phyloP scores from a whole-genome alignment of 2,888 invertebrate genomes.

The Tenthredo amoena region DNA sequence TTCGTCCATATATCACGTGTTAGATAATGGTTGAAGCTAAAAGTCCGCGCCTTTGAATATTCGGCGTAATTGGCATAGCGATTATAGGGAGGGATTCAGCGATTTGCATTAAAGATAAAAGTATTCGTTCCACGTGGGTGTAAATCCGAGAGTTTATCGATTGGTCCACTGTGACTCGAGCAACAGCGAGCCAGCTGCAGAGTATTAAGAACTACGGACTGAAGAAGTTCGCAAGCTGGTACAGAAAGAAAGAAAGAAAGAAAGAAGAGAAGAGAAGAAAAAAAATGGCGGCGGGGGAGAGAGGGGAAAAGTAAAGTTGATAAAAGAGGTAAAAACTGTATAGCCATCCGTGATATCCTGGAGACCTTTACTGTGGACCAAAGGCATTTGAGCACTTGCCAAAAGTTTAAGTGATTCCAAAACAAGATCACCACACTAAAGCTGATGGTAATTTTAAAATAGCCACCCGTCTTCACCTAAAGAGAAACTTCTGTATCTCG shows the following conservation, averaged over 20 bases:
- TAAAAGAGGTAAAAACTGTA: slow-evolving; percentile 28
- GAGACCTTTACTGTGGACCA: not conserved
- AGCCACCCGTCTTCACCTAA: slow-evolving; percentile 5
- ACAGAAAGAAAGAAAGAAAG: not conserved
- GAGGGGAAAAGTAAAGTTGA: not conserved
- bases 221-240: slow-evolving; percentile 11
- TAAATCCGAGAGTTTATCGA: slow-evolving; percentile 34
- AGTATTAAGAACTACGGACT: slow-evolving; percentile 34
- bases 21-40: not conserved
- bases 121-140: slow-evolving; percentile 36
- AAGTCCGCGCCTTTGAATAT: not conserved
- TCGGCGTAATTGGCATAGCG: not conserved
- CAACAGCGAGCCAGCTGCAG: slow-evolving; percentile 7
- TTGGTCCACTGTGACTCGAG: slow-evolving; percentile 18
- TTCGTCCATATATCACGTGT: not conserved
- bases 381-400: slow-evolving; percentile 20
- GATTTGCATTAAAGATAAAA: slow-evolving; percentile 41
- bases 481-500: not conserved
- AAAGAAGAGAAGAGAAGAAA: not conserved
- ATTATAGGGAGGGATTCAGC: slow-evolving; percentile 3
- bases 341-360: slow-evolving; percentile 29
- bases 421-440: slow-evolving; percentile 32
- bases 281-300: not conserved
- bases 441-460: slow-evolving; percentile 5
- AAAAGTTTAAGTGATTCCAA: slow-evolving; percentile 48